Evolutionary conservation across 1,140 invertebrate genomes (phyloP).

Genomic region (Mya arenaria): DNA sequence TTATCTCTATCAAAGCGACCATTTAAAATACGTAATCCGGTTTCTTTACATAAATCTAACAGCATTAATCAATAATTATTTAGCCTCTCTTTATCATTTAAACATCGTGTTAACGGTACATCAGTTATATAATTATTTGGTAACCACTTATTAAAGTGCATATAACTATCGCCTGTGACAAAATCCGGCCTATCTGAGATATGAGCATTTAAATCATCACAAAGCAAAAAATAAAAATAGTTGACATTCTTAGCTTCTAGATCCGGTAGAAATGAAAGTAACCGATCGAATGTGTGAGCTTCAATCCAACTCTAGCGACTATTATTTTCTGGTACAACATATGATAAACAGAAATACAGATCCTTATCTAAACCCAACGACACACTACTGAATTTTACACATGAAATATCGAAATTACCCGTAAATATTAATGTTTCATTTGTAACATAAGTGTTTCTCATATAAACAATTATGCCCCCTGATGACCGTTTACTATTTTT

Average conservation of each 20-base stretch:
- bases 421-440: conserved; percentile 16
- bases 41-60: conserved; percentile 5
- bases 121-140: background rate
- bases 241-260: conserved; percentile 1
- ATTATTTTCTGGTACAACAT: background rate
- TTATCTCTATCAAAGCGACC: background rate
- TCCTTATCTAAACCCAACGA: background rate
- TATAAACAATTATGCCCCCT: no score
- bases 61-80: background rate
- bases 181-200: background rate
- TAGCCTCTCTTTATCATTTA: background rate
- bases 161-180: background rate
- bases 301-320: conserved; percentile 3
- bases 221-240: background rate
- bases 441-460: background rate
- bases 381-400: background rate
- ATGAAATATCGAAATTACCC: background rate
- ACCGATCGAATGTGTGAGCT: conserved; percentile 9
- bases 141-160: background rate
- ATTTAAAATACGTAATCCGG: conserved; percentile 2
- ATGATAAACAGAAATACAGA: background rate
- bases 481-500: no score
- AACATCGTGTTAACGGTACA: background rate
- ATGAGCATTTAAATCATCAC: background rate
- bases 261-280: background rate